Evolutionary conservation across 2,113 vertebrate genomes (phyloP).

Genomic region (Alethe castanea): DNA sequence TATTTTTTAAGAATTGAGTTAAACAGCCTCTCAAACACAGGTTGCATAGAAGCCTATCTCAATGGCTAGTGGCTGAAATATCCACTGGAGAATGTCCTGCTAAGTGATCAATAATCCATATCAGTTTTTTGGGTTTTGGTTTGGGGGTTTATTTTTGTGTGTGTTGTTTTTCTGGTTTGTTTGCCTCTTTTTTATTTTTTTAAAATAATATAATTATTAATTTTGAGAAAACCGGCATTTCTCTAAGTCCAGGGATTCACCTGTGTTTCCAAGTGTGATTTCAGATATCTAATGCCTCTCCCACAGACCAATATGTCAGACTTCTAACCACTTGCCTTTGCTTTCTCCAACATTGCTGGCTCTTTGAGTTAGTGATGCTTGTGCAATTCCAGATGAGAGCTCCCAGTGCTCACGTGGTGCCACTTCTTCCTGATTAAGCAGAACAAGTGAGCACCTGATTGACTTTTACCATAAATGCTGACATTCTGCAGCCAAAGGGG

Average conservation of each 20-base stretch:
- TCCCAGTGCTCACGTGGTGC: slow-evolving; percentile 61
- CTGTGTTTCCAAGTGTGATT: not conserved
- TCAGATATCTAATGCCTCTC: not conserved
- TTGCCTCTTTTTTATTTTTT: too few relatives aligned
- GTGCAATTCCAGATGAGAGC: slow-evolving; percentile 54
- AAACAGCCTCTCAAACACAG: not conserved
- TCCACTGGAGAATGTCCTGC: not conserved
- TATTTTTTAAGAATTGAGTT: not conserved
- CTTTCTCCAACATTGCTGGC: slow-evolving; percentile 38
- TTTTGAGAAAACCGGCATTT: not conserved
- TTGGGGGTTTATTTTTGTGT: not conserved
- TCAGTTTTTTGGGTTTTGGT: not conserved
- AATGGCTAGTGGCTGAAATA: not conserved
- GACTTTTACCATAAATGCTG: slow-evolving; percentile 77
- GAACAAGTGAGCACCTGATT: slow-evolving; percentile 74
- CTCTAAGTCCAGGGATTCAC: not conserved
- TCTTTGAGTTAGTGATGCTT: slow-evolving; percentile 65
- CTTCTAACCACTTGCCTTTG: slow-evolving; percentile 12
- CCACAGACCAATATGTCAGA: not conserved
- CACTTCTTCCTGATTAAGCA: slow-evolving; percentile 77
- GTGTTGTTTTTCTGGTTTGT: not conserved
- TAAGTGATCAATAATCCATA: not conserved
- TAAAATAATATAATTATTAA: not conserved
- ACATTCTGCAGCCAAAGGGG: slow-evolving; percentile 71
- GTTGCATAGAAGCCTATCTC: not conserved